These are phyloP conservation scores for Noctua comes DNA, from an alignment of 2,888 invertebrate species.

Conservation along the genomic window DNA sequence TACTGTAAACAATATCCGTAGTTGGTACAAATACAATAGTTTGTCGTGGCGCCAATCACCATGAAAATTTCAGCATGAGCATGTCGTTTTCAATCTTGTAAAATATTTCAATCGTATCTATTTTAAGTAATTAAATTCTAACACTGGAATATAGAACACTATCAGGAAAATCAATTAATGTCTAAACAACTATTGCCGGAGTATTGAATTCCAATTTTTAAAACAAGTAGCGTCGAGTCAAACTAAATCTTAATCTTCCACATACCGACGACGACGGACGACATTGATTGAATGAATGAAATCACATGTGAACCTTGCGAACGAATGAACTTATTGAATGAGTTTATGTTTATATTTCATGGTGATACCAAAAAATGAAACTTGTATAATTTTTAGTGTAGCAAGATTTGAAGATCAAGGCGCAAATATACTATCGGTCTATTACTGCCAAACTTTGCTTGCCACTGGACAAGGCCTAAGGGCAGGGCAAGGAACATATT, in stretches of 20 bases:
- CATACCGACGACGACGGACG: constrained; percentile 27
- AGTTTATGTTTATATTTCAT: not conserved
- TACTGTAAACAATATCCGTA: constrained; percentile 14
- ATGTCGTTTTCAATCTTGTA: constrained; percentile 43
- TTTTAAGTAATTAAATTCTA: constrained; percentile 13
- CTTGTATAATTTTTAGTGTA: not conserved
- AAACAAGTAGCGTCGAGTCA: not conserved
- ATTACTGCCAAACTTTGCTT: not conserved
- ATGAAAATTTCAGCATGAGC: constrained; percentile 52
- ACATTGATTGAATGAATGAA: constrained; percentile 49
- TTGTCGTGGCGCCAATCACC: constrained; percentile 56
- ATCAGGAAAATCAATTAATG: not conserved
- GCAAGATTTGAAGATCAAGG: not conserved
- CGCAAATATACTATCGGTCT: not conserved
- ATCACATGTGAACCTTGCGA: not conserved
- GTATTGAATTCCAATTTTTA: constrained; percentile 18
- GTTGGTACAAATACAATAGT: constrained; percentile 18
- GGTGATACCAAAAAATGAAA: not conserved
- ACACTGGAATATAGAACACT: constrained; percentile 25
- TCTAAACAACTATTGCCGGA: not conserved
- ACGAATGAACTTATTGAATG: not conserved
- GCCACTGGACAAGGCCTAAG: not conserved
- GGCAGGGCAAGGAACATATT: no score
- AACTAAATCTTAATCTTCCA: not conserved
- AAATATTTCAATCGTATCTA: constrained; percentile 26